Evolutionary conservation across 64 coral and sea anemone species (phyloP).

Genomic region (Trachythela sp.): DNA sequence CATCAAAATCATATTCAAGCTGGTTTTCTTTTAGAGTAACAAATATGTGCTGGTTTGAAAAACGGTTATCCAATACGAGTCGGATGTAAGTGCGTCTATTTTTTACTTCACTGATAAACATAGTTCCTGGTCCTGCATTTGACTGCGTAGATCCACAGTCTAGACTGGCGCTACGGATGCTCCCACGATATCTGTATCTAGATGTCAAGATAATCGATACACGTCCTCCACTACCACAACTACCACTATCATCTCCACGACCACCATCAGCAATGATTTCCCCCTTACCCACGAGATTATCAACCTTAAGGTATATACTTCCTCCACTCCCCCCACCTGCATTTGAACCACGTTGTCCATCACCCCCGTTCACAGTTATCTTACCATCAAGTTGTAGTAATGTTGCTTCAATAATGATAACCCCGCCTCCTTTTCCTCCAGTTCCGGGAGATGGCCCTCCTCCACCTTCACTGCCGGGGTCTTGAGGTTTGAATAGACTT

Average conservation of each 20-base stretch:
- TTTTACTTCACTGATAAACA: slow-evolving; percentile 70
- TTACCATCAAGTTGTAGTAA: slow-evolving; percentile 79
- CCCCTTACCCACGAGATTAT: slow-evolving; percentile 65
- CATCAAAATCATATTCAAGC: slow-evolving; percentile 56
- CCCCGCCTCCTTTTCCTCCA: slow-evolving; percentile 83
- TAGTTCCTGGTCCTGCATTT: slow-evolving; percentile 72
- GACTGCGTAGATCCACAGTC: neutral
- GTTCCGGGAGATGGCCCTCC: neutral
- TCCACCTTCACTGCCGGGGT: slow-evolving; percentile 75
- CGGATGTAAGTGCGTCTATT: slow-evolving; percentile 50
- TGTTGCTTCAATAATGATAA: slow-evolving; percentile 58
- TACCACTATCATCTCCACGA: slow-evolving; percentile 56
- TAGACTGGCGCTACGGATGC: slow-evolving; percentile 20
- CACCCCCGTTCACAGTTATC: slow-evolving; percentile 78
- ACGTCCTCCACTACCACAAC: slow-evolving; percentile 78
- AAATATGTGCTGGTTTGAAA: slow-evolving; percentile 56
- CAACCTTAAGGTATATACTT: slow-evolving; percentile 58
- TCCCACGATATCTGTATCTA: slow-evolving; percentile 62
- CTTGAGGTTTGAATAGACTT: slow-evolving; percentile 58
- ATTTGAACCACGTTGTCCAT: slow-evolving; percentile 13
- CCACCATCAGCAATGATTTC: slow-evolving; percentile 79
- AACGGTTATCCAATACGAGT: slow-evolving; percentile 69
- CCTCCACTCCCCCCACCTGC: slow-evolving; percentile 92
- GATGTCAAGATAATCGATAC: slow-evolving; percentile 47
- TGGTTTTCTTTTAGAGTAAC: slow-evolving; percentile 71